phyloP scores from a whole-genome alignment of 2,113 vertebrate genomes.

The Semnopithecus entellus region DNA sequence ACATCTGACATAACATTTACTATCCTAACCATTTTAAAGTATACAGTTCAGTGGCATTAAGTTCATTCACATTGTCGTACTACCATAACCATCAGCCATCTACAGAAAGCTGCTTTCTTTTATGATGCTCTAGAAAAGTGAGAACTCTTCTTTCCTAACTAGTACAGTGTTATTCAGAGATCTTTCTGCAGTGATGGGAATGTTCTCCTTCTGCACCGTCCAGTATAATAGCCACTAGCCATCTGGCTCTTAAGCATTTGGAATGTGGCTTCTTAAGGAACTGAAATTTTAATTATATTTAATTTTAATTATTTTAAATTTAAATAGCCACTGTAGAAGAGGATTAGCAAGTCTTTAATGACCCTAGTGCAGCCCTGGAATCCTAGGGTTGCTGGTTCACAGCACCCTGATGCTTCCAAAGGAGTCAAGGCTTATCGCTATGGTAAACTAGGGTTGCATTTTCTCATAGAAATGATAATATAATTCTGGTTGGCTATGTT shows the following conservation, averaged over 20 bases:
- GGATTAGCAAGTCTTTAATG: not conserved
- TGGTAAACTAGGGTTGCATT: not conserved
- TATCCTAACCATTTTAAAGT: not conserved
- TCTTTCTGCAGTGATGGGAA: not conserved
- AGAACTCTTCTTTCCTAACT: not conserved
- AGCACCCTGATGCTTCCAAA: not conserved
- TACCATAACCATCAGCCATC: not conserved
- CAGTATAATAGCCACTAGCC: not conserved
- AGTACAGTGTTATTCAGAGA: not conserved
- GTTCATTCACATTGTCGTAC: not conserved
- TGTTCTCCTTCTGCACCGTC: not conserved
- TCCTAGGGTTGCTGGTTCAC: not conserved
- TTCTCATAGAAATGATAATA: not conserved
- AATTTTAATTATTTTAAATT: not conserved
- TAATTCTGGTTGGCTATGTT: not conserved
- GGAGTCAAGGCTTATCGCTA: not conserved
- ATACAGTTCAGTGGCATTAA: not conserved
- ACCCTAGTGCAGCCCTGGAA: not conserved
- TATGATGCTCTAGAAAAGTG: not conserved
- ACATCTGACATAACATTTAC: not conserved
- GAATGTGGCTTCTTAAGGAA: not conserved
- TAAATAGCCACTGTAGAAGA: not conserved
- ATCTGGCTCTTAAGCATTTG: not conserved
- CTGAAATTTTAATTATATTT: slow-evolving; percentile 5
- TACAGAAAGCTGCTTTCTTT: not conserved